Evolutionary conservation across 2,888 invertebrate species (phyloP), one percentile per base, ranked within the genome.

Genomic region (Chloroclysta siterata): DNA sequence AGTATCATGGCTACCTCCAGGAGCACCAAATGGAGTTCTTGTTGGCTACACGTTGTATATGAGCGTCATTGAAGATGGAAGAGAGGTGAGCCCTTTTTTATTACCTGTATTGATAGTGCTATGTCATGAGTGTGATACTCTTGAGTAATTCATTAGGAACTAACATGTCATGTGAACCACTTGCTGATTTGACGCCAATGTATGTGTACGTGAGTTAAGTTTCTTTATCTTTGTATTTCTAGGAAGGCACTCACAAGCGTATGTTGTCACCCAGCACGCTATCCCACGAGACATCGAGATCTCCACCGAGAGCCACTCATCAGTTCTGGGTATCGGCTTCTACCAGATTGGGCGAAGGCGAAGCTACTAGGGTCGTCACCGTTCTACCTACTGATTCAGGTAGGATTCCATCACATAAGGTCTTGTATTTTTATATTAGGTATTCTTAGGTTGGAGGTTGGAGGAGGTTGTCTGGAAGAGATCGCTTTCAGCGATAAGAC

Each of bases 1-100:
- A 62, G 95, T 97, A 44, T 97, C 98, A 15, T 98, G 98, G 98
- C 93, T 97, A 69, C 97, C 98, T 14, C 98, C 98, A 0, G 90
- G 95, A 17, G 94, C 95, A 69, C 96, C 96, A 50, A 98, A 98
- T 82, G 98, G 98, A 17, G 94, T 96, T 60, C 93, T 98, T 22
- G 96, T 96, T 0, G 96, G 96, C 41, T 98, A 97, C 83, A 97
- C 96, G 10, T 95, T 98, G 74, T 97, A 97, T 79, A 96, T 96
- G 96, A 95, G 96, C 73, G 95, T 96, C 70, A 94, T 96, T 70
- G 96, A 96, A 86, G 96, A 96, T 72, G 96, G 96, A 0, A 94
- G 96, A 76, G 96, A 96, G 70, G 74, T 72, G 65, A 61, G 17
- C 33, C 8, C 15, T 17, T n/a, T 47, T 47, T 22, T 11, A 22